phyloP scores from a whole-genome alignment of 2,113 vertebrate species.

The Petrocephalus microphthalmus region DNA sequence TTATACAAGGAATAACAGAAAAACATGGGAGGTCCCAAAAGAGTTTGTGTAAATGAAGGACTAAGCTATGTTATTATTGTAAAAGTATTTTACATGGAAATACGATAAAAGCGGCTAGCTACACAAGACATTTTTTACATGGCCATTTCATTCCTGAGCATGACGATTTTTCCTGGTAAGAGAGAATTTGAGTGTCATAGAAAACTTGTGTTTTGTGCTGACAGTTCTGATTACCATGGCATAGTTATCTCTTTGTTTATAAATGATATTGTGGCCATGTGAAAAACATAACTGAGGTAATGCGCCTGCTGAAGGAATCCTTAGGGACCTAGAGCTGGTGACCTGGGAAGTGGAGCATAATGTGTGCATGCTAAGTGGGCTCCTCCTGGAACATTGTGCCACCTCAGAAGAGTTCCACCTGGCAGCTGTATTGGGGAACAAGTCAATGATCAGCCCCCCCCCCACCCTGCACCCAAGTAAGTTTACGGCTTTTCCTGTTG shows the following conservation, averaged over 20 bases:
- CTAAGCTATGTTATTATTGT: background rate
- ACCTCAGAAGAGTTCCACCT: background rate
- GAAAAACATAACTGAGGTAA: too few relatives aligned
- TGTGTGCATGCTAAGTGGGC: background rate
- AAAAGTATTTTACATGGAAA: background rate
- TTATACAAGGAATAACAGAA: background rate
- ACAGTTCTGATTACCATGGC: background rate
- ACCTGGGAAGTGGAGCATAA: background rate
- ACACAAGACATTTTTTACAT: background rate
- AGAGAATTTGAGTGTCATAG: background rate
- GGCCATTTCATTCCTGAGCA: constrained; percentile 8
- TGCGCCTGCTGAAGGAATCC: too few relatives aligned
- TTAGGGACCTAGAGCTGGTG: too few relatives aligned
- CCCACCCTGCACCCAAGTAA: too few relatives aligned
- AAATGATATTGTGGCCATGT: background rate
- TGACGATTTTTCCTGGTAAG: background rate
- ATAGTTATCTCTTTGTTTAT: background rate
- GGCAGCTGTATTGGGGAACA: background rate
- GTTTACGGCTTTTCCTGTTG: background rate
- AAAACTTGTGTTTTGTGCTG: background rate
- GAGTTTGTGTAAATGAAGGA: background rate
- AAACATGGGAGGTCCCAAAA: background rate
- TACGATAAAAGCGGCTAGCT: background rate
- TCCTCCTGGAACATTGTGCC: background rate
- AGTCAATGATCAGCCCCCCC: background rate